A percentile compares a stretch with the other conserved stretches of the same genome.
Evolutionary conservation across 2,888 invertebrate species (phyloP).

Genomic region (Papilio elwesi): DNA sequence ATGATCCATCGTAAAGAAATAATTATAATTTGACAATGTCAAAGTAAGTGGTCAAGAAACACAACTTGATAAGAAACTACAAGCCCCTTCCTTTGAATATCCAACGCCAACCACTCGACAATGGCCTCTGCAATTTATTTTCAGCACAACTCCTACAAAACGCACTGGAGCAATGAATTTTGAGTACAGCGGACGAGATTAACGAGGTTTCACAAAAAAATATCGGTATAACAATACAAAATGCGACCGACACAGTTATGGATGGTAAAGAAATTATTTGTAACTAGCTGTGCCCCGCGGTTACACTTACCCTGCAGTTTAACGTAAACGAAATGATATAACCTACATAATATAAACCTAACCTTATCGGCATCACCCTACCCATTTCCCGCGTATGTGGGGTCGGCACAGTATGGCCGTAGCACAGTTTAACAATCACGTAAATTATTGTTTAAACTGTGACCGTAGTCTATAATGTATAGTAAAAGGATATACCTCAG

Average conservation of each 20-base stretch:
- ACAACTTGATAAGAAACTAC: constrained; percentile 27
- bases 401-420: no score
- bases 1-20: constrained; percentile 21
- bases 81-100: constrained; percentile 29
- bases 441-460: no score
- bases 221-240: constrained; percentile 7
- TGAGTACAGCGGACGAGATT: constrained; percentile 37
- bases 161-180: constrained; percentile 32
- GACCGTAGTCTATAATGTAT: no score
- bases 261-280: constrained; percentile 15
- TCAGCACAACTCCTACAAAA: constrained; percentile 33
- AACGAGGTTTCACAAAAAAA: constrained; percentile 34
- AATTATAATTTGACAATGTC: constrained; percentile 28
- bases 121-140: constrained; percentile 37
- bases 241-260: constrained; percentile 7
- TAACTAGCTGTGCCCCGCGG: no score
- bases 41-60: constrained; percentile 34
- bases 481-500: no score
- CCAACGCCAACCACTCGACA: constrained; percentile 16
- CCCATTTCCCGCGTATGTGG: no score
- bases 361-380: no score
- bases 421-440: no score
- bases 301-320: no score
- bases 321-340: no score
- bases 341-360: no score